These are phyloP conservation scores for Stegostoma tigrinum DNA, from an alignment of 2,113 vertebrate genomes.

Conservation along the genomic window DNA sequence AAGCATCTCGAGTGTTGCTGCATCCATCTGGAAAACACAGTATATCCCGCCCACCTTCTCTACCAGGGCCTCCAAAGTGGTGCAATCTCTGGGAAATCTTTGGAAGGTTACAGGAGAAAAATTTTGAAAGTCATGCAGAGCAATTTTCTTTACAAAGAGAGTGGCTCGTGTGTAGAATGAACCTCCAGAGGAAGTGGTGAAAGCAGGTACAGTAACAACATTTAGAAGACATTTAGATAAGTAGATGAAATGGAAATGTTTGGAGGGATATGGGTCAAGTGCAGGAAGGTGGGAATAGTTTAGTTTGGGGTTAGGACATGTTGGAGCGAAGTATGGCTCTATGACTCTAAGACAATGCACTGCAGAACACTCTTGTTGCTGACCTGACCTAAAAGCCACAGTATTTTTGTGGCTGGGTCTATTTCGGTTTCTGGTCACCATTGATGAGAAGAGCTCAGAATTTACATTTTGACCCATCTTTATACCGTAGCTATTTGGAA, in stretches of 20 bases:
- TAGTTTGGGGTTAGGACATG: too few relatives aligned
- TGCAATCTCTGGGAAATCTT: not conserved
- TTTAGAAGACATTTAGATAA: too few relatives aligned
- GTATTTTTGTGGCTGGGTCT: not conserved
- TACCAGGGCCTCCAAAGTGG: too few relatives aligned
- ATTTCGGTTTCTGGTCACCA: not conserved
- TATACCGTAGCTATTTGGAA: not conserved
- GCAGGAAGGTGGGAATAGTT: too few relatives aligned
- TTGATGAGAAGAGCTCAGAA: not conserved
- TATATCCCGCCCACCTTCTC: not conserved
- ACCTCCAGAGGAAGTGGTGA: too few relatives aligned
- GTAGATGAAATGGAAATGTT: too few relatives aligned
- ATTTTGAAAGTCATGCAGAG: too few relatives aligned
- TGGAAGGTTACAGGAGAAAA: not conserved
- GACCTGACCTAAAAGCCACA: not conserved
- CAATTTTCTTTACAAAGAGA: too few relatives aligned
- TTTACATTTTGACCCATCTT: not conserved
- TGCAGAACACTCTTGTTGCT: not conserved
- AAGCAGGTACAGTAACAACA: too few relatives aligned
- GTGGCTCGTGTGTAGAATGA: too few relatives aligned
- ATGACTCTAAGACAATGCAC: not conserved
- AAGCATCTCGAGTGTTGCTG: not conserved
- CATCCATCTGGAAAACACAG: not conserved
- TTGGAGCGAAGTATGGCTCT: too few relatives aligned
- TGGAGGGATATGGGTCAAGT: too few relatives aligned